Conservation (phyloP, 2,113 vertebrate genomes). For the Campylomormyrus numenius region DNA sequence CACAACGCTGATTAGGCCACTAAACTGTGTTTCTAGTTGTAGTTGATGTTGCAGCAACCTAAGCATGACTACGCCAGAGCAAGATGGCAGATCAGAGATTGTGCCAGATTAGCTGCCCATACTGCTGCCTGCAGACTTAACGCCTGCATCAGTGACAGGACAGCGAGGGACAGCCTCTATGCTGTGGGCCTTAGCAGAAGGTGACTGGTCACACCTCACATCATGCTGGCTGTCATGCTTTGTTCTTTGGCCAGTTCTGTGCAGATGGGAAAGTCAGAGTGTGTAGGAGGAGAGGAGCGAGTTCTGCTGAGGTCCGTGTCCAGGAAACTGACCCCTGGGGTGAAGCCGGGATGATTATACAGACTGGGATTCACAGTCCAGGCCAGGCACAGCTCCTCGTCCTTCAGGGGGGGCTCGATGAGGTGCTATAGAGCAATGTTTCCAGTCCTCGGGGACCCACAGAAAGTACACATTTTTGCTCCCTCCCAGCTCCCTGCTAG, state of each 20-base stretch:
- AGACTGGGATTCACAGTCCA: not conserved
- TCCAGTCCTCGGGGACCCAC: no score
- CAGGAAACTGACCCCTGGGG: not conserved
- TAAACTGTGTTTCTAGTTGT: not conserved
- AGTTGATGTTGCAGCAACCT: not conserved
- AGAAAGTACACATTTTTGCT: no score
- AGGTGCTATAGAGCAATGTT: not conserved
- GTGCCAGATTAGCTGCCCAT: not conserved
- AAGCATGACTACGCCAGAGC: not conserved
- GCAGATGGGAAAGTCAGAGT: not conserved
- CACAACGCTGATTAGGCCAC: not conserved
- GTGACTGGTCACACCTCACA: not conserved
- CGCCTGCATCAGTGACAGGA: not conserved
- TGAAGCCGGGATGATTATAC: not conserved
- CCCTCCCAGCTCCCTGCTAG: no score
- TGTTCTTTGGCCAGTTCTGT: not conserved
- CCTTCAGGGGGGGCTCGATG: not conserved
- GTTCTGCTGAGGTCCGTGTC: not conserved
- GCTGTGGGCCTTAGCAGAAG: not conserved
- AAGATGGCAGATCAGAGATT: not conserved
- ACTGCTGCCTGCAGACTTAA: not conserved
- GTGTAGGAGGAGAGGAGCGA: not conserved
- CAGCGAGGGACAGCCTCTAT: not conserved
- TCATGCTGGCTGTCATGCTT: not conserved
- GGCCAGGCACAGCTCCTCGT: not conserved